Conservation (phyloP, 1,140 invertebrate genomes). For the Cydia amplana region DNA sequence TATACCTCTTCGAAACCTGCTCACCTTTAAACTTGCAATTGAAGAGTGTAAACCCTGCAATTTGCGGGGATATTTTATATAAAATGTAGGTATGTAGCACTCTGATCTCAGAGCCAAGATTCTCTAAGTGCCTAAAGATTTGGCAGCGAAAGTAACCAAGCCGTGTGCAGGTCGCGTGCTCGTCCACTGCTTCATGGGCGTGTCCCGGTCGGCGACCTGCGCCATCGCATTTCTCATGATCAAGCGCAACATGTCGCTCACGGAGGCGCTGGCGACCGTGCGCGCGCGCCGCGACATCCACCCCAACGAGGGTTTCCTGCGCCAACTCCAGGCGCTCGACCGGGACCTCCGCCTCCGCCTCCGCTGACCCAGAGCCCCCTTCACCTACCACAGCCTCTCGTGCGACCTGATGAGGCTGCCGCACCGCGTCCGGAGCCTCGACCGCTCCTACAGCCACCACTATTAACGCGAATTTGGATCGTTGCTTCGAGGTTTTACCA, state of each 20-base stretch:
- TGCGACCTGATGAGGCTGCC: conserved; percentile 46
- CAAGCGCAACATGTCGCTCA: conserved; percentile 86
- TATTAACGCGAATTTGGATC: conserved; percentile 38
- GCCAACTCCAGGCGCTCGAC: conserved; percentile 87
- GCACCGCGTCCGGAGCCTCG: conserved; percentile 61
- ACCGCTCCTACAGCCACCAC: conserved; percentile 57
- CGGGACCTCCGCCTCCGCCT: conserved; percentile 79
- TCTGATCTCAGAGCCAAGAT: neutral
- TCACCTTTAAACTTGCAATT: too few species aligned
- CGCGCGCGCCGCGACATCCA: conserved; percentile 85
- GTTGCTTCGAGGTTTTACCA: conserved; percentile 5
- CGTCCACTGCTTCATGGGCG: conserved; percentile 90
- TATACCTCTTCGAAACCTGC: too few species aligned
- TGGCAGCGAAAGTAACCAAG: neutral
- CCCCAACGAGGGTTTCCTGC: conserved; percentile 90
- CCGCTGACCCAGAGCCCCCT: conserved; percentile 67
- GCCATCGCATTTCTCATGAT: conserved; percentile 92
- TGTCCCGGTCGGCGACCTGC: conserved; percentile 89
- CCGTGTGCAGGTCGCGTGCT: conserved; percentile 84
- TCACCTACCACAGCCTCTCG: conserved; percentile 51
- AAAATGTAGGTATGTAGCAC: too few species aligned
- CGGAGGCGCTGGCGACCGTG: conserved; percentile 85
- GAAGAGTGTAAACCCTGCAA: too few species aligned
- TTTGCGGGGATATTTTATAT: too few species aligned
- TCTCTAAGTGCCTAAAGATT: neutral